Percentiles rank a stretch among this genome's conserved stretches.
These are phyloP conservation scores for Silurus lanzhouensis DNA, from an alignment of 2,797 vertebrate species.

Conservation along the genomic window DNA sequence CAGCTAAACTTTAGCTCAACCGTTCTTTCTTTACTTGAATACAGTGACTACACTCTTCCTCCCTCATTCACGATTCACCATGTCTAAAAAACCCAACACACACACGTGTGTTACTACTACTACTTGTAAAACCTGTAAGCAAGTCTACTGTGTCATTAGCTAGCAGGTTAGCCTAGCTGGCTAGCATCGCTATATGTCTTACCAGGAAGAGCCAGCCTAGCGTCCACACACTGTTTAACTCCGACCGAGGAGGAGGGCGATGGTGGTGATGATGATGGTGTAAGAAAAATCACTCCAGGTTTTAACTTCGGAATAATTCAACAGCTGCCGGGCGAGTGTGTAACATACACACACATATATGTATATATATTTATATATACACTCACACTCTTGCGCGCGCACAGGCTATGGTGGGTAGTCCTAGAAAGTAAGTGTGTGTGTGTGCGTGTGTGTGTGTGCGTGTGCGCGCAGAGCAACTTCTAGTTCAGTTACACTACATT, in stretches of 20 bases:
- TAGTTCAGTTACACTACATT: too few relatives aligned
- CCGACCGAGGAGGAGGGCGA: conserved; percentile 18
- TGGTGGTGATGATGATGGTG: background rate
- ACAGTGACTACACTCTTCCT: background rate
- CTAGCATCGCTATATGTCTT: conserved; percentile 62
- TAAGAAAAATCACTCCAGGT: conserved; percentile 25
- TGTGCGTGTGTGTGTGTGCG: conserved; percentile 3
- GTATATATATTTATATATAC: background rate
- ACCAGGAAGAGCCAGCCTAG: conserved; percentile 79
- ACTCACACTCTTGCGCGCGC: conserved; percentile 6
- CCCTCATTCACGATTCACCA: too few relatives aligned
- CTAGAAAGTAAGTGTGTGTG: background rate
- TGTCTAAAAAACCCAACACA: too few relatives aligned
- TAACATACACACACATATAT: conserved; percentile 22
- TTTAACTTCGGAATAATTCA: conserved; percentile 21
- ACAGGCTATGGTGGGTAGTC: conserved; percentile 33
- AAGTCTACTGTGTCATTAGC: conserved; percentile 17
- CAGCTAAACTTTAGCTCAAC: conserved; percentile 6
- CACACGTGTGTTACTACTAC: background rate
- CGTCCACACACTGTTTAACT: conserved; percentile 45
- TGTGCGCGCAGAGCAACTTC: background rate
- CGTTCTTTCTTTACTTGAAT: background rate
- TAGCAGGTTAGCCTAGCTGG: conserved; percentile 27
- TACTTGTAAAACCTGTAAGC: background rate
- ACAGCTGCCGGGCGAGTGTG: conserved; percentile 60